Evolutionary conservation across 2,888 invertebrate species (phyloP).

Genomic region (Parnassius orleans): DNA sequence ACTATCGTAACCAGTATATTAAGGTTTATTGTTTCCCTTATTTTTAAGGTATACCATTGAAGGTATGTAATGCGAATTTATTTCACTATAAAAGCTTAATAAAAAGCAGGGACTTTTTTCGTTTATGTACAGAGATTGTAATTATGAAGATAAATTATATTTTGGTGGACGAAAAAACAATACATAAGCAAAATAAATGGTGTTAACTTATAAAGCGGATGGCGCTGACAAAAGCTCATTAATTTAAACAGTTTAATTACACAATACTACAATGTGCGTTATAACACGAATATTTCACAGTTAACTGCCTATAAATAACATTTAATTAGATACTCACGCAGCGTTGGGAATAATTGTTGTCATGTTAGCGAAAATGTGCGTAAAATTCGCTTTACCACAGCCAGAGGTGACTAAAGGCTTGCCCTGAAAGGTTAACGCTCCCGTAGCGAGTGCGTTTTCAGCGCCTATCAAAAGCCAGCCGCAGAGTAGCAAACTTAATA

Average conservation of each 20-base stretch:
- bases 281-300: conserved; percentile 26
- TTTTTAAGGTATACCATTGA: not conserved
- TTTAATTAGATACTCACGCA: conserved; percentile 50
- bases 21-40: not conserved
- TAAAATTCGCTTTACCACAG: conserved; percentile 69
- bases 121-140: too few relatives aligned
- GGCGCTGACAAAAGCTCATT: conserved; percentile 20
- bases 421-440: conserved; percentile 73
- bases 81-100: too few relatives aligned
- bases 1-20: conserved; percentile 4
- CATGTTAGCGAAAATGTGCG: conserved; percentile 53
- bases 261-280: conserved; percentile 23
- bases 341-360: conserved; percentile 49
- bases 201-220: conserved; percentile 11
- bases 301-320: conserved; percentile 27
- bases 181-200: conserved; percentile 6
- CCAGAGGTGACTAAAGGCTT: conserved; percentile 67
- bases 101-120: too few relatives aligned
- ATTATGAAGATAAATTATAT: too few relatives aligned
- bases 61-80: too few relatives aligned
- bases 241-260: conserved; percentile 25
- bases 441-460: conserved; percentile 70
- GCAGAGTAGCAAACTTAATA: conserved; percentile 71
- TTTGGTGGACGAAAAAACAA: conserved; percentile 1
- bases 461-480: conserved; percentile 77